Evolutionary conservation across 2,888 invertebrate species (phyloP), one percentile per base, ranked within the genome.

Genomic region (Drosophila buzzatii): DNA sequence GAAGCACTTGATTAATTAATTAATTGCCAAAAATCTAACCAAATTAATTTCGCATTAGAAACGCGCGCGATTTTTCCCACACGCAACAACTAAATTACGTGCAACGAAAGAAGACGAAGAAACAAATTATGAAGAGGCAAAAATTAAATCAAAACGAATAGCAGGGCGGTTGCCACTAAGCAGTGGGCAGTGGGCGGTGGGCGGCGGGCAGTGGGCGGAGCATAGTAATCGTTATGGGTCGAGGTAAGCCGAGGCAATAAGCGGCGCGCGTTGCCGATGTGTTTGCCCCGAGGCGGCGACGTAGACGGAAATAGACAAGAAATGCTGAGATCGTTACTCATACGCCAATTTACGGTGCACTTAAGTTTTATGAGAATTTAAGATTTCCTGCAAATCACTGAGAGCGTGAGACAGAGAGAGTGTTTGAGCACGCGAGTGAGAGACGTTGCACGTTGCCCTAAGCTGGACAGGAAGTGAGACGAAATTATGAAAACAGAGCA

Each of bases 331-430:
- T 85, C 89, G 89, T 85, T 88, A 85, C 72, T 87, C 90, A 90
- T 87, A 75, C 76, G 74, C 70, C 86, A 89, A 89, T 89, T 87
- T 90, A 89, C 78, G 83, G 81, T 80, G 80, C 90, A 90, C 90
- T 89, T 76, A 87, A 87, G 76, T 87, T 89, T 90, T 79, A 90
- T 89, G 82, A 76, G 83, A 90, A 90, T 90, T 90, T 82, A 90
- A 89, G 89, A 89, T 89, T 89, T 89, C 85, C 90, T 82, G 83
- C 85, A 82, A 64, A 81, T 83, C 76, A 72, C 56, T 69, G 44
- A n/a, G 44, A 51, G 47, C 20, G 44, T 42, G n/a, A 49, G 8
- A 33, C 41, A 60, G 41, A 47, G 49, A 62, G 44, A 63, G 56
- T 27, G 63, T 35, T 58, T 52, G 61, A 62, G 42, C 55, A 60